Percentiles rank a stretch among this genome's conserved stretches.
These are phyloP conservation scores for Lycaon pictus DNA, from an alignment of 2,113 vertebrate species.

Conservation along the genomic window DNA sequence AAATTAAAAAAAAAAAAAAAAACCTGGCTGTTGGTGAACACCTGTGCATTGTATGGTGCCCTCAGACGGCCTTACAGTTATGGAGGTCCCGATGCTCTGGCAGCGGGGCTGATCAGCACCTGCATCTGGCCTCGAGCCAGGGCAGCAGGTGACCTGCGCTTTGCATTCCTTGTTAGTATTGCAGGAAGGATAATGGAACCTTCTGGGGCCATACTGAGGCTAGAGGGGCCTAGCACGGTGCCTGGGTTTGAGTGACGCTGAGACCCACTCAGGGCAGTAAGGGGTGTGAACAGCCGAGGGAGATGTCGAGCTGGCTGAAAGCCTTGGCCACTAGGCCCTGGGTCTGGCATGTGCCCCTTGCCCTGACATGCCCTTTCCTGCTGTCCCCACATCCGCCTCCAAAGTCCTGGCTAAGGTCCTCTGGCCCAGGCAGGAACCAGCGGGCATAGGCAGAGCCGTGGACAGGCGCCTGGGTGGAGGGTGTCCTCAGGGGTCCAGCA, in stretches of 20 bases:
- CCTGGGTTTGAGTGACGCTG: background rate
- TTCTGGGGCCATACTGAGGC: background rate
- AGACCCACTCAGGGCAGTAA: background rate
- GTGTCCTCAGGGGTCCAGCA: background rate
- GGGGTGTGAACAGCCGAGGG: background rate
- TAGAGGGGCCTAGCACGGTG: background rate
- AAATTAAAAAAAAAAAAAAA: too few species aligned
- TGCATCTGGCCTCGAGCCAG: background rate
- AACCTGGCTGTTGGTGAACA: background rate
- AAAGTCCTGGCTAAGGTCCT: background rate
- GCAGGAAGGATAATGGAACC: background rate
- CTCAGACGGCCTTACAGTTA: background rate
- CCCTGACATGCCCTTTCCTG: background rate
- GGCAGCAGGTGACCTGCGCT: background rate
- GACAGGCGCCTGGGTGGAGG: too few species aligned
- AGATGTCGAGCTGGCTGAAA: background rate
- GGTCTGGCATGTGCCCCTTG: background rate
- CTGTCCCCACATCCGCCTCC: background rate
- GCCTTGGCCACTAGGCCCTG: background rate
- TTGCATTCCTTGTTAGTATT: background rate
- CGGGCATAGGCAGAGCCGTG: background rate
- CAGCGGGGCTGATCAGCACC: too few species aligned
- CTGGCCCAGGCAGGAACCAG: background rate
- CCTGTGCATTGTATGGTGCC: rapidly evolving
- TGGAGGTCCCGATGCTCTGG: background rate